Conservation (phyloP, 2,888 invertebrate species). For the Timema podura region DNA sequence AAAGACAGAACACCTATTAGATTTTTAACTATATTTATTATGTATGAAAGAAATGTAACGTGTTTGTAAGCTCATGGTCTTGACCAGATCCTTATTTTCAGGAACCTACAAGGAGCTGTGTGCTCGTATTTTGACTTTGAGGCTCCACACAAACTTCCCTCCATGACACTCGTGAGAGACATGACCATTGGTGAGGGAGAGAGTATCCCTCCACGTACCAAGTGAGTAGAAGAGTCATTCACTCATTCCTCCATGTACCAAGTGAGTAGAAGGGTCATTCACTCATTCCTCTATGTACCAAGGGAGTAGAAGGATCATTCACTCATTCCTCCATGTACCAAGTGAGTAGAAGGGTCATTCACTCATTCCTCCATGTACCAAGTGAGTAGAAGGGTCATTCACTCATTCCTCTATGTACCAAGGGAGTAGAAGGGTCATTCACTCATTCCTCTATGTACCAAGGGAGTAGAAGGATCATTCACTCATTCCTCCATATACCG, state of each 20-base stretch:
- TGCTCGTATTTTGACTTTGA: conserved; percentile 92
- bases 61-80: background rate
- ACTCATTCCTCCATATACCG: background rate
- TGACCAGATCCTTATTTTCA: conserved; percentile 43
- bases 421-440: background rate
- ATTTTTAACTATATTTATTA: background rate
- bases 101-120: conserved; percentile 96
- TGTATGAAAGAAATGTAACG: background rate
- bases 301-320: conserved; percentile 41
- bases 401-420: background rate
- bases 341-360: background rate
- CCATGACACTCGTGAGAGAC: conserved; percentile 71
- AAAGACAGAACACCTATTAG: too few relatives aligned
- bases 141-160: conserved; percentile 67
- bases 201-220: conserved; percentile 63
- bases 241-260: background rate
- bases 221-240: conserved; percentile 41
- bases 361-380: conserved; percentile 59
- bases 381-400: conserved; percentile 41
- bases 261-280: background rate
- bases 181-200: conserved; percentile 74
- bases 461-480: conserved; percentile 41
- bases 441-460: conserved; percentile 60
- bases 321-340: background rate
- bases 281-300: conserved; percentile 60